A percentile compares a stretch with the other conserved stretches of the same genome.
These are phyloP conservation scores for Phengaris alcon DNA, from an alignment of 2,888 invertebrate species.

Conservation along the genomic window DNA sequence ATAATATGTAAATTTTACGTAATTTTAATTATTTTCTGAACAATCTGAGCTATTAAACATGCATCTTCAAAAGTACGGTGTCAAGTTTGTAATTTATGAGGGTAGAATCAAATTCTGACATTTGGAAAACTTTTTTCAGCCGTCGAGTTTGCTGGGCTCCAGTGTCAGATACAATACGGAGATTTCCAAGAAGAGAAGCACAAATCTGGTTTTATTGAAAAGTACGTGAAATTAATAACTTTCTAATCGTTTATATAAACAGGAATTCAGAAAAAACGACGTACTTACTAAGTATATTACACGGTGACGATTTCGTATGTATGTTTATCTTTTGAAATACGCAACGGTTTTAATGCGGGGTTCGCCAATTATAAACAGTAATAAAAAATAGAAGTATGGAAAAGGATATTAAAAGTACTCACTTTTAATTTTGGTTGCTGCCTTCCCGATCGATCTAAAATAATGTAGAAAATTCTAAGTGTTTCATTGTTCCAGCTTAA, in stretches of 20 bases:
- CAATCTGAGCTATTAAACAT: too few relatives aligned
- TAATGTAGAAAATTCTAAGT: background rate
- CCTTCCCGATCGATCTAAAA: too few relatives aligned
- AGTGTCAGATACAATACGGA: slow-evolving; percentile 98
- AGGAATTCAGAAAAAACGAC: background rate
- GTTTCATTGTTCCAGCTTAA: slow-evolving; percentile 80
- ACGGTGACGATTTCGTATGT: too few relatives aligned
- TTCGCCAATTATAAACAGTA: too few relatives aligned
- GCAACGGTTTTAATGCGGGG: too few relatives aligned
- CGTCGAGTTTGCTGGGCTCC: slow-evolving; percentile 96
- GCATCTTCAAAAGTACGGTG: background rate
- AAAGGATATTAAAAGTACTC: too few relatives aligned
- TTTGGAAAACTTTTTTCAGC: slow-evolving; percentile 63
- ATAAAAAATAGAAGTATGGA: too few relatives aligned
- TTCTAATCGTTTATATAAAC: background rate
- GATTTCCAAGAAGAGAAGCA: slow-evolving; percentile 95
- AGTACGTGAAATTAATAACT: slow-evolving; percentile 47
- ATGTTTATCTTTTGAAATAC: too few relatives aligned
- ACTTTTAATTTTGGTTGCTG: too few relatives aligned
- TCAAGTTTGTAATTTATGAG: background rate
- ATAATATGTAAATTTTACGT: too few relatives aligned
- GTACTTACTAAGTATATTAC: too few relatives aligned
- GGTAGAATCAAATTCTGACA: too few relatives aligned
- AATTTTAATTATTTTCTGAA: slow-evolving; percentile 3
- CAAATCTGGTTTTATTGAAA: slow-evolving; percentile 93